Evolutionary conservation across 1,140 invertebrate species (phyloP).

Genomic region (Bombus pyrosoma): DNA sequence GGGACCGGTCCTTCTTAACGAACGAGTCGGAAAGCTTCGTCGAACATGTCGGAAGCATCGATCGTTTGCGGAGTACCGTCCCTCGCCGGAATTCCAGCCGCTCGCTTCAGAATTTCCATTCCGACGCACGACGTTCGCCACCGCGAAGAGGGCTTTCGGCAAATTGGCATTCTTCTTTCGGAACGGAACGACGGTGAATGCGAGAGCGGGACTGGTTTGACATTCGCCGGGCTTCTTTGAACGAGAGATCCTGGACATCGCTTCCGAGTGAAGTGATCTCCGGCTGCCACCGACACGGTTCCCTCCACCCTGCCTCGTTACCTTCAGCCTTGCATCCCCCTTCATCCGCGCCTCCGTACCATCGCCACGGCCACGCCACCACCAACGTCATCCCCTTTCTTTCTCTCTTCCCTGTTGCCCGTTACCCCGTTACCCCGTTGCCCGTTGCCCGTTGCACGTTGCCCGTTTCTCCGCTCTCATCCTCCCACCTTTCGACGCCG

Average conservation of each 20-base stretch:
- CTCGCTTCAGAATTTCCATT: constrained; percentile 62
- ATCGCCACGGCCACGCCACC: neutral
- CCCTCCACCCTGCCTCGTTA: constrained; percentile 7
- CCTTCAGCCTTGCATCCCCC: neutral
- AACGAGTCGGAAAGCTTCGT: constrained; percentile 5
- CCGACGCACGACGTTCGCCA: constrained; percentile 56
- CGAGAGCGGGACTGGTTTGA: constrained; percentile 72
- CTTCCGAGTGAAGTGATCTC: constrained; percentile 76
- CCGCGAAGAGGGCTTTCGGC: constrained; percentile 68
- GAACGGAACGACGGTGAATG: constrained; percentile 53
- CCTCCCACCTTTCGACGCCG: neutral
- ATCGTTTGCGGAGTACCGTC: constrained; percentile 37
- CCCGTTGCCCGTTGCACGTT: neutral
- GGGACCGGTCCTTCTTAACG: constrained; percentile 21
- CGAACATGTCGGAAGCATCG: constrained; percentile 35
- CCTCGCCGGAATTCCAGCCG: constrained; percentile 58
- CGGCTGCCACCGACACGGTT: constrained; percentile 71
- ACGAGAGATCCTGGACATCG: constrained; percentile 67
- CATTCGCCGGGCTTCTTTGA: constrained; percentile 72
- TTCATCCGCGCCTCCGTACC: neutral
- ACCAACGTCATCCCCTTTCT: neutral
- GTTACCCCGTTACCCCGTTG: neutral
- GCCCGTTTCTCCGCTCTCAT: neutral
- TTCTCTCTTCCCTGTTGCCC: neutral
- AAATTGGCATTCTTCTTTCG: constrained; percentile 81